These are phyloP conservation scores for Pachydiplax longipennis DNA, from an alignment of 2,888 invertebrate species.

Conservation along the genomic window DNA sequence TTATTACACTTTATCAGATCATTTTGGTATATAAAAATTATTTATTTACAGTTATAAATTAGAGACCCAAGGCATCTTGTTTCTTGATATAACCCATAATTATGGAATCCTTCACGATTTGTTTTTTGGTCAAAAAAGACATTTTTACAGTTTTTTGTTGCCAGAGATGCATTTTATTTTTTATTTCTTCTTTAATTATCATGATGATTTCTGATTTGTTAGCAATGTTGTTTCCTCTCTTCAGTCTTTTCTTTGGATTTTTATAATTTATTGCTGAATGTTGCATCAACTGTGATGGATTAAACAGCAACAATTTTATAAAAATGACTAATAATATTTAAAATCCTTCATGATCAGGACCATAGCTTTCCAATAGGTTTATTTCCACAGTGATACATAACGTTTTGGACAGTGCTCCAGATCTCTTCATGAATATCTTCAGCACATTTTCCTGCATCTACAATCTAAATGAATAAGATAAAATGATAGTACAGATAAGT, in stretches of 20 bases:
- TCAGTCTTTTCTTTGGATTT: not conserved
- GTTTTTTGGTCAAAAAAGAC: too few relatives aligned
- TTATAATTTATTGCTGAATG: not conserved
- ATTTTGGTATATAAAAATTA: too few relatives aligned
- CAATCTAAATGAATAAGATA: slow-evolving; percentile 34
- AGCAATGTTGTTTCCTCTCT: not conserved
- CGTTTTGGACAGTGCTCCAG: slow-evolving; percentile 57
- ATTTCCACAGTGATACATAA: slow-evolving; percentile 57
- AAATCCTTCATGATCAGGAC: slow-evolving; percentile 17
- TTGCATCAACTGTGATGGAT: not conserved
- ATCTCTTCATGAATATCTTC: slow-evolving; percentile 62
- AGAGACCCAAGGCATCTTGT: too few relatives aligned
- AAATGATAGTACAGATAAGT: too few relatives aligned
- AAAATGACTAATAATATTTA: not conserved
- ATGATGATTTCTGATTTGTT: too few relatives aligned
- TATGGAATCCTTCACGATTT: too few relatives aligned
- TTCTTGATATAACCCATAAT: too few relatives aligned
- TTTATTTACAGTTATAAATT: too few relatives aligned
- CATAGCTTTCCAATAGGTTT: slow-evolving; percentile 60
- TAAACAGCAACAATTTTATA: not conserved
- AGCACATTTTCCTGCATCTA: slow-evolving; percentile 51
- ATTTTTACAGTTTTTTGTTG: too few relatives aligned
- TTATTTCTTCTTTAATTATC: too few relatives aligned
- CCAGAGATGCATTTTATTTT: too few relatives aligned
- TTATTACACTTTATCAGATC: too few relatives aligned